Percentiles rank a stretch among this genome's conserved stretches.
phyloP scores from a whole-genome alignment of 2,797 vertebrate species.

The Glyptemys insculpta region DNA sequence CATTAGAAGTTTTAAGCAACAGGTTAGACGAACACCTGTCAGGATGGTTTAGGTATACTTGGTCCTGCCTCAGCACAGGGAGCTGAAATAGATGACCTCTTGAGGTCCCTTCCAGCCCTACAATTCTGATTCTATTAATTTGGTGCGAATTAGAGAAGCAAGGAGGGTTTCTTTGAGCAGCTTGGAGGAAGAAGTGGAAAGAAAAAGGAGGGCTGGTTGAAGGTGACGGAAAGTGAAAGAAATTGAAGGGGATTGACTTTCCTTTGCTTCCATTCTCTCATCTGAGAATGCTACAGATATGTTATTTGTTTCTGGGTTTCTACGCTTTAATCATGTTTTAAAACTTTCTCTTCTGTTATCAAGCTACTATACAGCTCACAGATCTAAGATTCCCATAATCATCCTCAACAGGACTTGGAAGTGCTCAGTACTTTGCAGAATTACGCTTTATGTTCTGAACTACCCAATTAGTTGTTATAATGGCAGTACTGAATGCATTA shows the following conservation, averaged over 20 bases:
- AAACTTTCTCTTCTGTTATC: background rate
- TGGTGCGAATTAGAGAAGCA: background rate
- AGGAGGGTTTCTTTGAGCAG: accelerated
- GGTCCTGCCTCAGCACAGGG: background rate
- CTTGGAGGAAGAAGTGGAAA: background rate
- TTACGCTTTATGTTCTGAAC: background rate
- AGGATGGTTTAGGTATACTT: background rate
- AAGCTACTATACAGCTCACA: background rate
- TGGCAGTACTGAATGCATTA: background rate
- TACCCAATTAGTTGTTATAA: background rate
- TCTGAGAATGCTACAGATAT: background rate
- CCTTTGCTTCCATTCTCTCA: background rate
- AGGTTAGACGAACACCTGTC: background rate
- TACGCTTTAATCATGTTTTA: background rate
- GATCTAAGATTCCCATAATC: background rate
- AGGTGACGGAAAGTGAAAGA: background rate
- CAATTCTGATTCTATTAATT: background rate
- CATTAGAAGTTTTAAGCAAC: background rate
- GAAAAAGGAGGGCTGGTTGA: background rate
- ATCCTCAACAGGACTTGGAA: background rate
- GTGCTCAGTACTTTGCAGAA: background rate
- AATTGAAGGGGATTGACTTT: background rate
- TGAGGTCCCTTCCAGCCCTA: background rate
- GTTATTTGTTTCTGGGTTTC: background rate
- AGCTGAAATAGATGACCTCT: background rate